Evolutionary conservation across 2,888 invertebrate genomes (phyloP).

Genomic region (Brachycybe producta): DNA sequence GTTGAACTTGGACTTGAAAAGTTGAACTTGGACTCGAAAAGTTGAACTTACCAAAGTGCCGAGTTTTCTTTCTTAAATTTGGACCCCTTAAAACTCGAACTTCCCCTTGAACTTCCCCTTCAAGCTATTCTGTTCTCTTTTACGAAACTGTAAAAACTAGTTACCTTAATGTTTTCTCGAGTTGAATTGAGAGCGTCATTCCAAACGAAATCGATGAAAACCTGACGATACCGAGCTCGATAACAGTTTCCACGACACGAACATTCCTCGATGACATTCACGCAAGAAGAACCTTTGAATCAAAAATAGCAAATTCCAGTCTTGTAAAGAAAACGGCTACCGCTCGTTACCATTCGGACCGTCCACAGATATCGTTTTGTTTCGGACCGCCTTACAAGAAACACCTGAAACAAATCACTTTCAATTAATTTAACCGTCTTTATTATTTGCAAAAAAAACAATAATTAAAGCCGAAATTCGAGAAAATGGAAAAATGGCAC

Average conservation of each 20-base stretch:
- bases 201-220: slow-evolving; percentile 23
- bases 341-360: slow-evolving; percentile 38
- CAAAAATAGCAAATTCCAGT: background rate
- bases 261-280: slow-evolving; percentile 37
- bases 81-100: too few species aligned
- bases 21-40: too few species aligned
- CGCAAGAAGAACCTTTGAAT: slow-evolving; percentile 24
- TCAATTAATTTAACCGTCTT: background rate
- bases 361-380: slow-evolving; percentile 32
- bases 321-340: background rate
- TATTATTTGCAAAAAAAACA: background rate
- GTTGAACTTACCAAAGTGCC: too few species aligned
- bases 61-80: too few species aligned
- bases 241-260: slow-evolving; percentile 36
- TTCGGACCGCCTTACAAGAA: slow-evolving; percentile 32
- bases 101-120: too few species aligned
- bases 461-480: too few species aligned
- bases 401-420: slow-evolving; percentile 4
- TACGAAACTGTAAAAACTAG: too few species aligned
- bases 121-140: too few species aligned
- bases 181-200: slow-evolving; percentile 11
- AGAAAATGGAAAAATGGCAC: too few species aligned
- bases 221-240: slow-evolving; percentile 35
- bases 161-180: slow-evolving; percentile 4
- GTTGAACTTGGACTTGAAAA: too few species aligned